Conservation (phyloP, 2,797 vertebrate species). For the Enteromius paludinosus region DNA sequence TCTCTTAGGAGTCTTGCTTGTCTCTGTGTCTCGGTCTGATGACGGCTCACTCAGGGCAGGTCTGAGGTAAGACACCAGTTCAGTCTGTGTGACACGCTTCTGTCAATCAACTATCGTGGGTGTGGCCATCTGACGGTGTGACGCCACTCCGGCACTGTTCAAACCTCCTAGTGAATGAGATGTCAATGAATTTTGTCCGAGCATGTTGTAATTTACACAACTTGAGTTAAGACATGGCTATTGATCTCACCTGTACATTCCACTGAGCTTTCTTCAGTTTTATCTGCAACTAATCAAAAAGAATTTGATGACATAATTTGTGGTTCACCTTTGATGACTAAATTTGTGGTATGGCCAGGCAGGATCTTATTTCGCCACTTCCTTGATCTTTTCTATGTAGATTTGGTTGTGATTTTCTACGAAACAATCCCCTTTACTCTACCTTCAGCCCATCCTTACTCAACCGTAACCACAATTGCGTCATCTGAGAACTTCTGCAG, state of each 20-base stretch:
- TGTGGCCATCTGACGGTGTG: too few relatives aligned
- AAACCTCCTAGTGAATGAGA: too few relatives aligned
- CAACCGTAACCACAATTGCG: background rate
- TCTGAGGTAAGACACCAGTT: too few relatives aligned
- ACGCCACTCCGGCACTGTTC: too few relatives aligned
- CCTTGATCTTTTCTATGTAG: background rate
- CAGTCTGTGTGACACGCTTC: too few relatives aligned
- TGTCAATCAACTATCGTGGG: too few relatives aligned
- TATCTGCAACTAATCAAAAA: background rate
- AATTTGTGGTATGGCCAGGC: background rate
- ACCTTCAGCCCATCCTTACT: background rate
- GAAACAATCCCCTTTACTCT: background rate
- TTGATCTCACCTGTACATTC: background rate
- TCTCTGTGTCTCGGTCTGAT: too few relatives aligned
- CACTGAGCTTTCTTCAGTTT: background rate
- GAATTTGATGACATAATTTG: background rate
- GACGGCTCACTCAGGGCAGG: too few relatives aligned
- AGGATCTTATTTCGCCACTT: background rate
- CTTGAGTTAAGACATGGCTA: background rate
- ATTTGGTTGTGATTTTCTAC: background rate
- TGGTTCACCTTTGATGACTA: background rate
- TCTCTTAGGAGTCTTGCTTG: too few relatives aligned
- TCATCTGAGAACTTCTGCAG: conserved; percentile 1
- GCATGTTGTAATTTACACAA: background rate
- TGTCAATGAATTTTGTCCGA: background rate